Evolutionary conservation across 2,797 vertebrate species (phyloP), one percentile per base, ranked within the genome.

Genomic region (Knipowitschia caucasica): DNA sequence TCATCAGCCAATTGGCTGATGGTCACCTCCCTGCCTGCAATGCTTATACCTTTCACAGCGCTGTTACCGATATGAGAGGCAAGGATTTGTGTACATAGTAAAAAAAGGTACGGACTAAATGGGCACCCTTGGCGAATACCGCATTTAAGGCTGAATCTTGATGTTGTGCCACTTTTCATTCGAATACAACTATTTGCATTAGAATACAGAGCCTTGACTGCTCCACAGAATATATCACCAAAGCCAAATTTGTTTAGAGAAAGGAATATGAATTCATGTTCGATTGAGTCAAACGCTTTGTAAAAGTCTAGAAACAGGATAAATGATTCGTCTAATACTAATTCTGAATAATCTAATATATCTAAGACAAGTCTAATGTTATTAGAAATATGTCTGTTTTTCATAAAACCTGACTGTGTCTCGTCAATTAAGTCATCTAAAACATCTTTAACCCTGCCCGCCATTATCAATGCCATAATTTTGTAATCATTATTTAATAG

Each of bases 111-210:
- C 4, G 40, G 40, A 5, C 18, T 23, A 12, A 24, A 21, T 7
- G 39, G 39, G 11, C 39, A 42, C 1, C 39, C 39, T 42, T 12
- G 18, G 2, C 20, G 1, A 9, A 42, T 42, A 21, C 39, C 2
- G 4, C 4, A 20, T 42, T 42, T 42, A 9, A 42, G 20, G 23
- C 23, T 42, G 23, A 42, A 23, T 6, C 17, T 23, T 8, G 15
- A 23, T 8, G 38, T 40, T 17, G 38, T 40, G 2, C 39, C 39
- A 42, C 23, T 42, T 42, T 42, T 42, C 39, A 21, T 42, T 42
- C 20, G 21, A 21, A 42, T 42, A 23, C 18, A 42, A 8, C 18
- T 21, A 20, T 42, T 21, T 11, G 17, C 38, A 40, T 43, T 24
- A 4, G 23, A 7, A 7, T 26, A 44, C 12, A 27, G 6, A 27